Base-by-base conservation (phyloP, 2,797 vertebrate species). In the Chelidonichthys spinosus region DNA sequence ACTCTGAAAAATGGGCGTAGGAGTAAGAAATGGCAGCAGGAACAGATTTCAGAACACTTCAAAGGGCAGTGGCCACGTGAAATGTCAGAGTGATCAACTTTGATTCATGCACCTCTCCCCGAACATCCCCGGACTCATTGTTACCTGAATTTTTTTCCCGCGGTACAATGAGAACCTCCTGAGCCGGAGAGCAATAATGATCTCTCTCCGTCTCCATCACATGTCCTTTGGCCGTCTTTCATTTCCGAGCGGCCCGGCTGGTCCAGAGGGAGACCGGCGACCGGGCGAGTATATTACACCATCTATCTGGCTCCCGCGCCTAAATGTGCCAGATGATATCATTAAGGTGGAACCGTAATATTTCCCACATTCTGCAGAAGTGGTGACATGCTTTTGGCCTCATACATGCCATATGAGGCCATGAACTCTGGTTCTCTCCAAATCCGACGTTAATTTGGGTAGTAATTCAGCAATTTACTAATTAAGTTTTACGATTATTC, bases 251-350 rank as follows among this genome's bases (percentile, higher is more conserved):
- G 15, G 35, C 25, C 46, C 6, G 9, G 3, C 17, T 49, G 36
- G 32, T 46, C 50, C 15, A 32, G 14, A 42, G 35, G 50, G 58
- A 79, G 42, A 33, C 52, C 37, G 18, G 18, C 63, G 47, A 71
- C 52, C 7, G 3, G n/a, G 37, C 7, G 6, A 32, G 36, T 37
- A 50, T 62, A 65, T 70, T 70, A 33, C 44, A 65, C 58, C 46
- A 78, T 78, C 58, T 47, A 36, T 80, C 42, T 17, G 54, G 56
- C 33, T 40, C 46, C 63, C 44, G 17, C n/a, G 47, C n/a, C 56
- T 43, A 36, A 65, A 72, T 66, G 36, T 73, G 10, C 60, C 35
- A 65, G 15, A 42, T 52, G 3, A 25, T 62, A 15, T 81, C 11
- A 65, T 74, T 58, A 70, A 61, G 35, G 39, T 14, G 7, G 11